Evolutionary conservation across 2,797 vertebrate genomes (phyloP).

Genomic region (Pygocentrus nattereri): DNA sequence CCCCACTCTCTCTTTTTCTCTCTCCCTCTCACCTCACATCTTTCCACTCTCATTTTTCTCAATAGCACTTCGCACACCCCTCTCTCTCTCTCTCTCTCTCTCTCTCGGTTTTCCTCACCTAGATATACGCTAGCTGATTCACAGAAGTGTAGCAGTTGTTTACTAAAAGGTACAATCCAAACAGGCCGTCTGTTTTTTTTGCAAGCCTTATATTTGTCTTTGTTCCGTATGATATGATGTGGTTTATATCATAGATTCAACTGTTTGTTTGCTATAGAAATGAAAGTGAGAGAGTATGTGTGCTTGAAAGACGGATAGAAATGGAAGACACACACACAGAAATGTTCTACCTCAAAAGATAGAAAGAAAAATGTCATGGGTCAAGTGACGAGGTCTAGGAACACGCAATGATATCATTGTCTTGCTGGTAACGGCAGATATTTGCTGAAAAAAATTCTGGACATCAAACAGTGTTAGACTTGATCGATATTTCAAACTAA

Average conservation of each 20-base stretch:
- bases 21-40: slow-evolving; percentile 15
- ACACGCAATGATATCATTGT: not conserved
- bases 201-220: not conserved
- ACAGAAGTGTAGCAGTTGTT: slow-evolving; percentile 22
- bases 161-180: not conserved
- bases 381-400: too few species aligned
- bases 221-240: not conserved
- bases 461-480: not conserved
- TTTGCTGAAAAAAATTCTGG: too few species aligned
- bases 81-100: slow-evolving; percentile 1
- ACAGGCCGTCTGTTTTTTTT: not conserved
- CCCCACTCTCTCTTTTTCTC: slow-evolving; percentile 7
- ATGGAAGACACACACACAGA: too few species aligned
- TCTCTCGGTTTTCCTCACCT: not conserved
- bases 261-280: not conserved
- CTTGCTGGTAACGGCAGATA: not conserved
- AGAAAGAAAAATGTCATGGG: not conserved
- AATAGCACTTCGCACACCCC: slow-evolving; percentile 14
- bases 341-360: not conserved
- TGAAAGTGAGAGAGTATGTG: not conserved
- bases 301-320: not conserved
- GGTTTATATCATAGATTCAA: not conserved
- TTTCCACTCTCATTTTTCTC: slow-evolving; percentile 14
- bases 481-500: not conserved
- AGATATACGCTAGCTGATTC: slow-evolving; percentile 12